phyloP scores from a whole-genome alignment of 2,888 invertebrate species.

The Augiades crinisus region DNA sequence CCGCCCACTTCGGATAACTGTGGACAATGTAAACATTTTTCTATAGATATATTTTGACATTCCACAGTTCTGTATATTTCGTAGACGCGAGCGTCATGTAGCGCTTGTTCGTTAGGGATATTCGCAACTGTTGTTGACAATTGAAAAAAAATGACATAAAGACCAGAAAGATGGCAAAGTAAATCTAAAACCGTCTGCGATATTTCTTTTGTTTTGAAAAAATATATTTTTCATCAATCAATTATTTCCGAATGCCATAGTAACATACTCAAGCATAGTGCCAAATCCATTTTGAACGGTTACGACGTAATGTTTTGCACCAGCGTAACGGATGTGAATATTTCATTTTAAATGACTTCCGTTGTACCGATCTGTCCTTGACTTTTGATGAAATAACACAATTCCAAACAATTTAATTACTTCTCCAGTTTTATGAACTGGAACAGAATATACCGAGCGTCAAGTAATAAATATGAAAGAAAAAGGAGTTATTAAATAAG shows the following conservation, averaged over 20 bases:
- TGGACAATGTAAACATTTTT: constrained; percentile 37
- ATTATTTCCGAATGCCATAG: background rate
- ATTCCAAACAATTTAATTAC: no score
- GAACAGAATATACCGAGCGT: no score
- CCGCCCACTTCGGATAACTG: no score
- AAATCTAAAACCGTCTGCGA: no score
- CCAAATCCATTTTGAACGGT: constrained; percentile 6
- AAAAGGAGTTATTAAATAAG: no score
- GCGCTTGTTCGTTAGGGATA: no score
- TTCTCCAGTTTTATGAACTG: no score
- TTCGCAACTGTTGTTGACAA: no score
- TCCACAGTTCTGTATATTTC: background rate
- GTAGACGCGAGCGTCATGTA: background rate
- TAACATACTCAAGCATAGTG: background rate
- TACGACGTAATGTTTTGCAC: constrained; percentile 14
- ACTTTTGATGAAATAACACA: constrained; percentile 4
- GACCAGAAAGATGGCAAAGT: no score
- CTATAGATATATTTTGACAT: background rate
- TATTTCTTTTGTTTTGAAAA: no score
- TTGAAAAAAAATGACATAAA: no score
- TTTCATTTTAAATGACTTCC: constrained; percentile 16
- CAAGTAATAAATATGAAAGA: no score
- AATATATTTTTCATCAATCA: background rate
- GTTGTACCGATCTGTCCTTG: constrained; percentile 5
- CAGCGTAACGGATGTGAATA: constrained; percentile 12